Conservation (phyloP, 2,797 vertebrate genomes). For the Neosalanx taihuensis region DNA sequence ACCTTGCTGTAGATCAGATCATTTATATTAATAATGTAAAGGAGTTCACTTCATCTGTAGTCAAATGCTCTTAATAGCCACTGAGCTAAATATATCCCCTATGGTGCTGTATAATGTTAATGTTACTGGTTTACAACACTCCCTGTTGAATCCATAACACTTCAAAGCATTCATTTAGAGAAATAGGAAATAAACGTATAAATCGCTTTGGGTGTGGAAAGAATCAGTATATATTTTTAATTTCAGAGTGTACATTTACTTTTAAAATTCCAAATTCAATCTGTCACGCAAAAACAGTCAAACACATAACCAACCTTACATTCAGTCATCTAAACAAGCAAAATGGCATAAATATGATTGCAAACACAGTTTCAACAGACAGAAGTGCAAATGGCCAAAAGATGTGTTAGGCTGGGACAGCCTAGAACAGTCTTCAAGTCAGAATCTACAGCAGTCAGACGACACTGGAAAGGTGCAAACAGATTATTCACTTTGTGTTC, state of each 20-base stretch:
- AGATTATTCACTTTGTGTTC: neutral
- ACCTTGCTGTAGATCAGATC: too few relatives aligned
- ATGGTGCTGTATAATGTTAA: too few relatives aligned
- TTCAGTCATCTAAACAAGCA: slow-evolving; percentile 32
- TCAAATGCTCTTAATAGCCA: too few relatives aligned
- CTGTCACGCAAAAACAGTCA: slow-evolving; percentile 29
- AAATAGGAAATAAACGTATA: neutral
- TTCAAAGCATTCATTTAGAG: too few relatives aligned
- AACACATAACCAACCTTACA: slow-evolving; percentile 26
- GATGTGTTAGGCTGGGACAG: slow-evolving; percentile 24
- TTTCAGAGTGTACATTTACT: slow-evolving; percentile 58
- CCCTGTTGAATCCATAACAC: too few relatives aligned
- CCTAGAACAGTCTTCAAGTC: slow-evolving; percentile 14
- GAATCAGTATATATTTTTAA: slow-evolving; percentile 49
- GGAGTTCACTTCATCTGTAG: too few relatives aligned
- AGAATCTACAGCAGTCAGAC: neutral
- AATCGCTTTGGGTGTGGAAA: slow-evolving; percentile 15
- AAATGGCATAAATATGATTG: slow-evolving; percentile 35
- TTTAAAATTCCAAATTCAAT: slow-evolving; percentile 56
- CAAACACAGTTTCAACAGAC: slow-evolving; percentile 23
- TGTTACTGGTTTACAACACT: too few relatives aligned
- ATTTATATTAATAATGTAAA: too few relatives aligned
- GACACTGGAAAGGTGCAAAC: neutral
- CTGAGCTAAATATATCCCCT: too few relatives aligned
- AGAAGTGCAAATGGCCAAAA: slow-evolving; percentile 42